Base-by-base conservation (phyloP, 2,888 invertebrate species). In the Drosophila stalkeri region DNA sequence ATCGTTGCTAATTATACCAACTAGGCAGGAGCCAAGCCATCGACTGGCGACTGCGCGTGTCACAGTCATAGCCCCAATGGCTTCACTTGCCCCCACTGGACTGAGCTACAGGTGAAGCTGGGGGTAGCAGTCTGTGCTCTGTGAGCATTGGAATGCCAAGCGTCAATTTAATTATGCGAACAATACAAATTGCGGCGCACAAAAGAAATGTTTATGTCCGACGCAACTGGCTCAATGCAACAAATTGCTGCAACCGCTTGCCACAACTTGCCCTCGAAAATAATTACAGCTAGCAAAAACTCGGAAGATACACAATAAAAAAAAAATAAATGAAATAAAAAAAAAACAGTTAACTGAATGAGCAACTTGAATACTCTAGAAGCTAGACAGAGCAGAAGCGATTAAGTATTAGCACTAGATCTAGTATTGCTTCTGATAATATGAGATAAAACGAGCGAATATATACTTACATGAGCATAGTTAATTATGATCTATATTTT, bases 161-260 rank as follows among this genome's bases (percentile, higher is more conserved):
- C 87, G 87, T 88, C 87, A 90, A 87, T 87, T 87, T 87, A 87
- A 87, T 87, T 87, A 87, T 89, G 87, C 83, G 86, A 90, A 86
- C 90, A 88, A 88, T 87, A 87, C 87, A 87, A 87, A 87, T 87
- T 87, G 90, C 79, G 70, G 70, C 62, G 66, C 71, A 80, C 69
- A 70, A 77, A 84, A 77, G 75, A 80, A 86, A 90, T 88, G 86
- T 86, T 82, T 90, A 87, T 86, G 88, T 82, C 83, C 69, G 68
- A 67, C 39, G 66, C 55, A 67, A 68, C 64, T 47, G 60, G 60
- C 60, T 60, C 60, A 60, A 60, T 60, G 75, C 79, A 66, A 82
- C 88, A 89, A 86, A 82, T 86, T 89, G 88, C 72, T 51, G 60
- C 70, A 55, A 11, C 37, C 20, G 46, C 57, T 43, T 63, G 59